phyloP scores from a whole-genome alignment of 2,797 vertebrate species.

The Gambusia yucatana region DNA sequence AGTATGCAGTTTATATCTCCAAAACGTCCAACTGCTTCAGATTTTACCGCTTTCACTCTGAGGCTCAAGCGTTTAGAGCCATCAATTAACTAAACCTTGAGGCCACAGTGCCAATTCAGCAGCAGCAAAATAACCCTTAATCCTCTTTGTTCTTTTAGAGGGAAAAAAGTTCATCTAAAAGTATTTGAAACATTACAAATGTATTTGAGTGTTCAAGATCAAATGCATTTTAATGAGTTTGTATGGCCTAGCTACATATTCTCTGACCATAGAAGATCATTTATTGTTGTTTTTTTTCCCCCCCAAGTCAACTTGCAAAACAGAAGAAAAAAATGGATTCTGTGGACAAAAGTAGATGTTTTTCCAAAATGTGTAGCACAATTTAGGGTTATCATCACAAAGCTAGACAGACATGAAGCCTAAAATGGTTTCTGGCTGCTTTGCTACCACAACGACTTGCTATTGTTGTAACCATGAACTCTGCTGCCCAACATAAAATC shows the following conservation, averaged over 20 bases:
- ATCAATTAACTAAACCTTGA: not conserved
- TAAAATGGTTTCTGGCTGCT: not conserved
- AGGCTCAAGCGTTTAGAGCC: not conserved
- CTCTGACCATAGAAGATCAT: too few relatives aligned
- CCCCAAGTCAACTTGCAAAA: too few relatives aligned
- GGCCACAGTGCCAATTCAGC: not conserved
- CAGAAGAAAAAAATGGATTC: too few relatives aligned
- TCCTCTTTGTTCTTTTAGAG: not conserved
- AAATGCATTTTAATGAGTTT: not conserved
- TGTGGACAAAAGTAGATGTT: too few relatives aligned
- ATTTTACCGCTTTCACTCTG: not conserved
- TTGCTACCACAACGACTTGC: not conserved
- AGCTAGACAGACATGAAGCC: not conserved
- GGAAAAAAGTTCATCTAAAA: not conserved
- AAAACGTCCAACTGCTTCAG: not conserved
- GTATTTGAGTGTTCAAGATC: not conserved
- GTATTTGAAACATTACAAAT: not conserved
- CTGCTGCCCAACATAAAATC: not conserved
- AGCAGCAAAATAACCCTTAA: not conserved
- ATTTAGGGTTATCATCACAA: too few relatives aligned
- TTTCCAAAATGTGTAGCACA: too few relatives aligned
- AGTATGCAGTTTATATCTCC: not conserved
- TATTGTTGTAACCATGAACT: not conserved
- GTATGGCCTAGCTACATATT: too few relatives aligned
- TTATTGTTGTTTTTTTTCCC: too few relatives aligned